phyloP scores from a whole-genome alignment of 2,888 invertebrate species.

The Lepidocyrtoides sp. region DNA sequence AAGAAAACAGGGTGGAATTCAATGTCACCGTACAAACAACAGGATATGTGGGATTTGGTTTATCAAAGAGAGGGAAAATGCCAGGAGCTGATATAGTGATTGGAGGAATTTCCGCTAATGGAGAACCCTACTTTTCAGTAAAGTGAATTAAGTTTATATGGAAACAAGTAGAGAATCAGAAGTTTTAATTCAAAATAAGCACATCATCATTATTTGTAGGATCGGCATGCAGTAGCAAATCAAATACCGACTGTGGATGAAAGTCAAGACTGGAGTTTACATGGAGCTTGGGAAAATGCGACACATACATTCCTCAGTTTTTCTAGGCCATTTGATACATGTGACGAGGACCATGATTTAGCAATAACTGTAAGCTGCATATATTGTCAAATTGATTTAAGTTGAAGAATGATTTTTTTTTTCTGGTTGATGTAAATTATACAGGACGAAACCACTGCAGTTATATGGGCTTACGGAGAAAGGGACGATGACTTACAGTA shows the following conservation, averaged over 20 bases:
- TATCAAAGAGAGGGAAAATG: conserved; percentile 41
- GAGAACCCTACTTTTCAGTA: conserved; percentile 52
- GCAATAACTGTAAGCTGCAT: conserved; percentile 29
- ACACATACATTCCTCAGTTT: conserved; percentile 56
- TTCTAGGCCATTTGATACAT: conserved; percentile 63
- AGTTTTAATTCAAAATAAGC: background rate
- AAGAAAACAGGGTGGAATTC: background rate
- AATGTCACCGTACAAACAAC: conserved; percentile 54
- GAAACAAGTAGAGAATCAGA: background rate
- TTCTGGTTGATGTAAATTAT: background rate
- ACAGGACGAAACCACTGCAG: background rate
- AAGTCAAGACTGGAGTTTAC: conserved; percentile 53
- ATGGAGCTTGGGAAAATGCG: conserved; percentile 36
- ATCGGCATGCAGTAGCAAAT: conserved; percentile 35
- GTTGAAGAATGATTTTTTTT: background rate
- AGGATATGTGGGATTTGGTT: conserved; percentile 56
- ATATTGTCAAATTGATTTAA: too few species aligned
- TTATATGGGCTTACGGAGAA: conserved; percentile 71
- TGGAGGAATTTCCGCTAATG: conserved; percentile 39
- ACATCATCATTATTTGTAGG: background rate
- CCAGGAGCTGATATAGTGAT: conserved; percentile 61
- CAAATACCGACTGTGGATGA: conserved; percentile 38
- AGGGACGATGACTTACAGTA: conserved; percentile 56
- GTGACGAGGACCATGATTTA: conserved; percentile 51
- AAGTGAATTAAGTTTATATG: background rate